A percentile compares a stretch with the other conserved stretches of the same genome.
Conservation (phyloP, 2,797 vertebrate species). For the Oreochromis mossambicus region DNA sequence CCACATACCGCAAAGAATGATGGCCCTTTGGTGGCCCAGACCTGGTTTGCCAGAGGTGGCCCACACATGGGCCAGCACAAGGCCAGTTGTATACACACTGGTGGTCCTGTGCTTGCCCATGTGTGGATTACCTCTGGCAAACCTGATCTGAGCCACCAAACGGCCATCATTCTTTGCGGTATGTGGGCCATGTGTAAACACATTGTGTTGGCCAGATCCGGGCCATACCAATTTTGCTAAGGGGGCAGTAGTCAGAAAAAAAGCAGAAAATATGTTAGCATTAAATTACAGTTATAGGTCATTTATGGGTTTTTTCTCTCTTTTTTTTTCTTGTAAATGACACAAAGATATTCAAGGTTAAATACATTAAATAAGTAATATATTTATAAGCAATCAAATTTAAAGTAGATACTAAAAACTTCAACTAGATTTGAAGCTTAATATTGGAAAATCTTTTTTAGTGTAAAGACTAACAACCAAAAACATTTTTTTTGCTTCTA, state of each 20-base stretch:
- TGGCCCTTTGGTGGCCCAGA: too few relatives aligned
- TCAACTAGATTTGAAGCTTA: not conserved
- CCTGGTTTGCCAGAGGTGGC: too few relatives aligned
- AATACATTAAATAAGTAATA: not conserved
- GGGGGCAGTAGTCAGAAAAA: not conserved
- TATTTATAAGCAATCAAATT: not conserved
- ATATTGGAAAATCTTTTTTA: not conserved
- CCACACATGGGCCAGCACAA: too few relatives aligned
- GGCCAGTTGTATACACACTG: too few relatives aligned
- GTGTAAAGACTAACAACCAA: not conserved
- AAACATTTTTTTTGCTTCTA: rapidly evolving
- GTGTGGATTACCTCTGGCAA: too few relatives aligned
- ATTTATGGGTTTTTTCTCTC: not conserved
- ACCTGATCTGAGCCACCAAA: too few relatives aligned
- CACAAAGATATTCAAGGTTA: not conserved
- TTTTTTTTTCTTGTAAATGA: rapidly evolving
- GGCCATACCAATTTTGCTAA: too few relatives aligned
- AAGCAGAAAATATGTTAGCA: not conserved
- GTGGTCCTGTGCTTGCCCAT: too few relatives aligned
- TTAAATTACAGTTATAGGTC: not conserved
- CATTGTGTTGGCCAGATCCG: too few relatives aligned
- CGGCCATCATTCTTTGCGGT: too few relatives aligned
- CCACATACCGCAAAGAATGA: too few relatives aligned
- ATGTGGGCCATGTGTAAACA: too few relatives aligned
- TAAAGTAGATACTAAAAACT: not conserved